Conservation (phyloP, 2,797 vertebrate genomes). For the Danio aesculapii region DNA sequence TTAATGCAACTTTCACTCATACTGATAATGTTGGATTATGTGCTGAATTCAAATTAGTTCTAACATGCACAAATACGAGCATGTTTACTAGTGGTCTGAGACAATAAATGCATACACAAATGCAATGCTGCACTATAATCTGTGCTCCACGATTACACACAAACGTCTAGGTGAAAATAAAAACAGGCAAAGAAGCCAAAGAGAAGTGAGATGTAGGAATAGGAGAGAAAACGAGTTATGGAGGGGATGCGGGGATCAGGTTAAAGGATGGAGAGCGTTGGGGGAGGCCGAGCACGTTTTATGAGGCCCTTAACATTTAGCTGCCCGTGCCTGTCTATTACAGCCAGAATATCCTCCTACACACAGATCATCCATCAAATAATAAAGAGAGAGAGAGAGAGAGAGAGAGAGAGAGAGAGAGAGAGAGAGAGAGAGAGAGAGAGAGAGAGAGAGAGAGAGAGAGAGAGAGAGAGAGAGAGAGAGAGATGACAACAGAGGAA, state of each 20-base stretch:
- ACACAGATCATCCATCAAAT: slow-evolving; percentile 81
- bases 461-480: too few relatives aligned
- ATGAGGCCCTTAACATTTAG: slow-evolving; percentile 87
- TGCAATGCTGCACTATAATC: too few relatives aligned
- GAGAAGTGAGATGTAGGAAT: slow-evolving; percentile 33
- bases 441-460: too few relatives aligned
- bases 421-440: too few relatives aligned
- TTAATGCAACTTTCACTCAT: too few relatives aligned
- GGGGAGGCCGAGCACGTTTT: slow-evolving; percentile 79
- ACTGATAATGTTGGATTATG: too few relatives aligned
- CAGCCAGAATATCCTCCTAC: slow-evolving; percentile 78
- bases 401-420: slow-evolving; percentile 17
- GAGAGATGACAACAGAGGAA: slow-evolving; percentile 33
- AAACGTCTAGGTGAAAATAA: neutral
- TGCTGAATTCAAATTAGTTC: too few relatives aligned
- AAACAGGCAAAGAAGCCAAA: slow-evolving; percentile 61
- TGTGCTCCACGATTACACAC: neutral
- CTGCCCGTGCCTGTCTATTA: slow-evolving; percentile 83
- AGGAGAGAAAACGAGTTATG: slow-evolving; percentile 48
- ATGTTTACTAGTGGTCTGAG: too few relatives aligned
- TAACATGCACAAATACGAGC: too few relatives aligned
- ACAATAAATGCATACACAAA: too few relatives aligned
- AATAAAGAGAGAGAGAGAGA: slow-evolving; percentile 13
- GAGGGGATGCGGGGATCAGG: slow-evolving; percentile 62
- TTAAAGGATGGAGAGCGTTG: slow-evolving; percentile 71